Percentiles rank a stretch among this genome's conserved stretches.
phyloP scores from a whole-genome alignment of 2,888 invertebrate species.

The Hypomecis punctinalis region DNA sequence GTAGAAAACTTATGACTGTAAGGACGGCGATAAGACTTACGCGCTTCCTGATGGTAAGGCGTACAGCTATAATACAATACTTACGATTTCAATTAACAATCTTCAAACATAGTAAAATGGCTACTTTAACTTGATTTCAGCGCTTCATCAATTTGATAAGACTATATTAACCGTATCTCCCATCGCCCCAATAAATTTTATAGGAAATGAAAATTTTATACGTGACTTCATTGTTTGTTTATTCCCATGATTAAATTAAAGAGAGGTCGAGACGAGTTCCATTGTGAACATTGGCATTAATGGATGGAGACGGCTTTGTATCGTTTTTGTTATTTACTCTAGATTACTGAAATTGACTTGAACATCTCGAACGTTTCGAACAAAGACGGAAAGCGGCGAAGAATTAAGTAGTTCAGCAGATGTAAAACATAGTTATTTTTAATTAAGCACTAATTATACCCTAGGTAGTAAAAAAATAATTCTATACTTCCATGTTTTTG shows the following conservation, averaged over 20 bases:
- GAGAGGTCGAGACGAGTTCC: conserved; percentile 28
- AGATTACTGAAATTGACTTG: conserved; percentile 23
- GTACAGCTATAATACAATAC: too few relatives aligned
- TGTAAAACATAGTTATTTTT: background rate
- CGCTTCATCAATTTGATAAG: conserved; percentile 2
- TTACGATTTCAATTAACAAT: background rate
- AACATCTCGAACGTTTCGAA: conserved; percentile 12
- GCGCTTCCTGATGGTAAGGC: too few relatives aligned
- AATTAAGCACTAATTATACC: background rate
- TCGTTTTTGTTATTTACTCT: conserved; percentile 36
- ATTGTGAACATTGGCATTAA: conserved; percentile 34
- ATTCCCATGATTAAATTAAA: conserved; percentile 36
- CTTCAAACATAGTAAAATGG: background rate
- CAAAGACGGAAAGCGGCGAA: background rate
- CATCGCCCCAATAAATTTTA: background rate
- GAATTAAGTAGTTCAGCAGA: background rate
- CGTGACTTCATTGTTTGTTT: conserved; percentile 32
- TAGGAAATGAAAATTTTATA: conserved; percentile 22
- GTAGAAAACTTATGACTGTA: too few relatives aligned
- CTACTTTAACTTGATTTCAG: background rate
- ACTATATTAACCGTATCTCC: conserved; percentile 4
- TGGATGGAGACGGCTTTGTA: conserved; percentile 33
- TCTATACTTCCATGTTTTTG: too few relatives aligned
- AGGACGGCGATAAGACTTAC: too few relatives aligned
- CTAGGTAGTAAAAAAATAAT: too few relatives aligned